Evolutionary conservation across 2,888 invertebrate species (phyloP), one percentile per base, ranked within the genome.

Genomic region (Drepana falcataria): DNA sequence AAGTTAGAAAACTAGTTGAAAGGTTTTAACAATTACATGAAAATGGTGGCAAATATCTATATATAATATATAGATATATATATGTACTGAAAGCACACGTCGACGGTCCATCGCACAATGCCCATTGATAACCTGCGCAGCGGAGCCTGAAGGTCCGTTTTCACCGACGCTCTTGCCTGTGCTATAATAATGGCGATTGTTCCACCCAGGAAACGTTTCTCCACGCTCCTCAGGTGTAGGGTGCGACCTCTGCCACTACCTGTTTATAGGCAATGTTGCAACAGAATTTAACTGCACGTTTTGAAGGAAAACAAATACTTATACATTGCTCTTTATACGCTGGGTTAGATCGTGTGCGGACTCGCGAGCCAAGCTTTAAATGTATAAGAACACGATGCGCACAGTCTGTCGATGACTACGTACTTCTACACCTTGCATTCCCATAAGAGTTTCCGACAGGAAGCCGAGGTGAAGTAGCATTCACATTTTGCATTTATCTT

Each of bases 111-210:
- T 71, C 72, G 69, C 75, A 87, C 89, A 88, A 89, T 89, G 68
- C 81, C 87, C 74, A 88, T 89, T 88, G 86, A 88, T 79, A 75
- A 73, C 68, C 69, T 75, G 83, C 64, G 71, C 87, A 87, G 64
- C 77, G 75, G 75, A 83, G 85, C 90, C 81, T 88, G 90, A 90
- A 90, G 91, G 90, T 82, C 73, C 73, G 76, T 84, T 87, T 87
- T 84, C 88, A 85, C 85, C 77, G 40, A 79, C 68, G 58, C 55
- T 71, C 73, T 71, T 73, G 69, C 64, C 63, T 60, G 66, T 63
- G 61, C 70, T 60, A 78, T 75, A 80, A 88, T 85, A 82, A 81
- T 81, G 65, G 75, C 77, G 74, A 90, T 90, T 90, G 90, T 90
- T 83, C 82, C 58, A 71, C 66, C 73, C 88, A 87, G 90, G 90